Base-by-base conservation (phyloP, 2,888 invertebrate genomes). In the Stenoptilia bipunctidactyla region DNA sequence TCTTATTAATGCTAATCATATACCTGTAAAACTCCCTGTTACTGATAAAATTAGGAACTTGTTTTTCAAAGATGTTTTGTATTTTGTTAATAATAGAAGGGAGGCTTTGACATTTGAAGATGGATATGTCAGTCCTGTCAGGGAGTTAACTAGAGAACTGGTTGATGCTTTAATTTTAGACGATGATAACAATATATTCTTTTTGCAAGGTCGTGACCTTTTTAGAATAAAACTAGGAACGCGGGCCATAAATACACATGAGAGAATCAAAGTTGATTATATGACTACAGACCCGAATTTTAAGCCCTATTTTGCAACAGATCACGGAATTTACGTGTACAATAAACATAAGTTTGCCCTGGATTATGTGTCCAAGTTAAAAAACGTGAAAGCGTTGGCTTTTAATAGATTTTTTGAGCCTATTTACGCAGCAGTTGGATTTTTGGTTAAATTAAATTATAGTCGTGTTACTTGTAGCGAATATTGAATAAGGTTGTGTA, bases 341-440 rank as follows among this genome's bases (percentile, higher is more conserved):
- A 79, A 82, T 53, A 77, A 74, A 38, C 77, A 70, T 41, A 82
- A 79, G 40, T 79, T 61, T 42, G 70, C 62, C 0, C 56, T 76
- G 38, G 79, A 79, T 45, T 77, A 66, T 47, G 56, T 68, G 5
- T 59, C 67, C 1, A 54, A 64, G 44, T 47, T 79, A 14, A 57
- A 37, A 33, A 58, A 69, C 52, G 45, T 79, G 13, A 70, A 50
- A 48, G 66, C 66, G 20, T 40, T 80, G 1, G 56, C 67, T 0
- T 82, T 82, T 57, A 62, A 61, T 27, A 68, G 51, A 25, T 47
- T 50, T 2, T 66, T 70, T 13, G 71, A 75, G 15, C 69, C 73
- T 0, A 59, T 82, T 37, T 79, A 76, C 45, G 66, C 62, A 0
- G 64, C 71, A 0, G 48, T 54, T 4, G 82, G 76, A 54, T 56